Base-by-base conservation (phyloP, 2,888 invertebrate species). In the Patella ulyssiponensis region DNA sequence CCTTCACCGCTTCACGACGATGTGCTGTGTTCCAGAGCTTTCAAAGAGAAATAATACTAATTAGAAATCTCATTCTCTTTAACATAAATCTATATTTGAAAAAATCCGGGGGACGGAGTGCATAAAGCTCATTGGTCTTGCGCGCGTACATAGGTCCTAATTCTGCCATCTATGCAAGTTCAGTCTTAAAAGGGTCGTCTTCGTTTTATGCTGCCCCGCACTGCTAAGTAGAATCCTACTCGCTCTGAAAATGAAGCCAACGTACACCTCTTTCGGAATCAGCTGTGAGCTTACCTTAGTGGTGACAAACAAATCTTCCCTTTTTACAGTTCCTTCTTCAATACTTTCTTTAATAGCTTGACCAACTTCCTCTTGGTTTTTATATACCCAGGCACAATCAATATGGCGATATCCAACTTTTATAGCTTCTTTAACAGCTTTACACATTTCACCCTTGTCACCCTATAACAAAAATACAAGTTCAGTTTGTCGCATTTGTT, bases 21-120 rank as follows among this genome's bases (percentile, higher is more conserved):
- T 98, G 97, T 91, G 94, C 96, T 0, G 96, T 96, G 92, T 96
- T 96, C 97, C 97, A 97, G 1, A 96, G 91, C 93, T 96, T 79
- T 15, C 83, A 82, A 74, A 75, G 27, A 33, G 52, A 20, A 54
- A n/a, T 7, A 15, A 51, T 33, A 33, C 4, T 33, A 33, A 33
- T 33, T 33, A 33, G 33, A 33, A 33, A 4, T 33, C 33, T 33
- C 33, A 33, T 2, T 33, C 33, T 5, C 33, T 4, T 33, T 33
- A 33, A 33, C 3, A 5, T 33, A 4, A 33, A 33, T 33, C 33
- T 3, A 33, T 33, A 33, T 33, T 33, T 33, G 4, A 33, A 33
- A 33, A 5, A 33, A 33, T 33, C 4, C 33, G 0, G 33, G 4
- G 7, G 33, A 7, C 5, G 5, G 33, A 4, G 33, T 33, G 33